A percentile compares a stretch with the other conserved stretches of the same genome.
Evolutionary conservation across 2,113 vertebrate genomes (phyloP).

Genomic region (Litocranius walleri): DNA sequence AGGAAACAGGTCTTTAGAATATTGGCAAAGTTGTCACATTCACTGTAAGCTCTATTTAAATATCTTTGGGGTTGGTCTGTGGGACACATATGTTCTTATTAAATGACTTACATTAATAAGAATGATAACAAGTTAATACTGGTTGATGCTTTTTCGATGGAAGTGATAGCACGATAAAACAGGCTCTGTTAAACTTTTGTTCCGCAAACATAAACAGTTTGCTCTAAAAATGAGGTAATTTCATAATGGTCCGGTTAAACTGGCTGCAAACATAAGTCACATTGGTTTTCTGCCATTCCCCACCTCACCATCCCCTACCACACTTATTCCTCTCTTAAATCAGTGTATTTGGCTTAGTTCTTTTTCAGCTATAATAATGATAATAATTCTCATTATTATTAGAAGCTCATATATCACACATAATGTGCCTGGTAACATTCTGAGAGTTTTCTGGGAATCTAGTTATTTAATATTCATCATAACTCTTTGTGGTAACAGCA

Average conservation of each 20-base stretch:
- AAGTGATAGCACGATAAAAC: neutral
- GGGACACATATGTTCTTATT: slow-evolving; percentile 28
- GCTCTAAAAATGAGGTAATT: neutral
- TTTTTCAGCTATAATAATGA: neutral
- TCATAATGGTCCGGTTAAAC: neutral
- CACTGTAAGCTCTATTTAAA: neutral
- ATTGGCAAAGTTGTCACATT: slow-evolving; percentile 1
- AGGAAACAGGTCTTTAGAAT: slow-evolving; percentile 20
- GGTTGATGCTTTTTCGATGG: neutral
- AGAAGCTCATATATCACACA: neutral
- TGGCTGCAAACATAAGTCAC: neutral
- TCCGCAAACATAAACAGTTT: neutral
- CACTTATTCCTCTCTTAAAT: neutral
- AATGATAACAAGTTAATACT: slow-evolving; percentile 9
- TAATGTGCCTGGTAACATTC: neutral
- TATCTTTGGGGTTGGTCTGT: slow-evolving; percentile 3
- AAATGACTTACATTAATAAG: slow-evolving; percentile 25
- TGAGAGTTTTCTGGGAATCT: neutral
- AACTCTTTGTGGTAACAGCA: neutral
- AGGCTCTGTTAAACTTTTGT: neutral
- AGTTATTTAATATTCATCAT: too few species aligned
- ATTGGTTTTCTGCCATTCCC: neutral
- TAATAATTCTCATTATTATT: neutral
- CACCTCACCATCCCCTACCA: neutral
- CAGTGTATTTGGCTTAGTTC: neutral